phyloP scores from a whole-genome alignment of 23 tunicate species.

The Halocynthia roretzi region DNA sequence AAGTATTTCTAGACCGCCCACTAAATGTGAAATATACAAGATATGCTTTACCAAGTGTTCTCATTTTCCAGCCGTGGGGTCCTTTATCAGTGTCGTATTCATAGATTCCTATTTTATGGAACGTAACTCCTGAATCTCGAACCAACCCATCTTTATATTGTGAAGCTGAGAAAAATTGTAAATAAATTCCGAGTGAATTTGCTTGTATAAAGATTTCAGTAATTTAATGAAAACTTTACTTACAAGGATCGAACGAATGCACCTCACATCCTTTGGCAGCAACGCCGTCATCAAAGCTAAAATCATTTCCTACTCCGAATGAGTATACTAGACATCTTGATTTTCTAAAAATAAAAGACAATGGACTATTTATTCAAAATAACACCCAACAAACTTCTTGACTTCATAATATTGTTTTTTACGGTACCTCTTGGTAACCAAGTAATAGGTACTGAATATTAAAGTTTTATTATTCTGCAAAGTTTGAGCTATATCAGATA shows the following conservation, averaged over 20 bases:
- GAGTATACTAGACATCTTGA: slow-evolving; percentile 42
- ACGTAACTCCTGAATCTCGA: slow-evolving; percentile 37
- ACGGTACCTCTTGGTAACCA: too few species aligned
- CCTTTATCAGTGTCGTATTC: slow-evolving; percentile 28
- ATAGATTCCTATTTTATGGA: slow-evolving; percentile 47
- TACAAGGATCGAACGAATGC: slow-evolving; percentile 60
- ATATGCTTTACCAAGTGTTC: slow-evolving; percentile 35
- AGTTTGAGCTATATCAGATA: too few species aligned
- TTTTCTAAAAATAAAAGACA: too few species aligned
- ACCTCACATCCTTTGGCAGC: slow-evolving; percentile 56
- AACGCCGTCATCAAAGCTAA: slow-evolving; percentile 52
- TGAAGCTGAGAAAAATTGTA: too few species aligned
- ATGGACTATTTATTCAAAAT: too few species aligned
- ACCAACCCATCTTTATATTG: slow-evolving; percentile 15
- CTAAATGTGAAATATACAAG: background rate
- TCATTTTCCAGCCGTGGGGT: slow-evolving; percentile 52
- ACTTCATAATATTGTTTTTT: too few species aligned
- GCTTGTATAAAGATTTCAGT: background rate
- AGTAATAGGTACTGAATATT: too few species aligned
- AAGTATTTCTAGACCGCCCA: too few species aligned
- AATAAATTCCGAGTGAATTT: background rate
- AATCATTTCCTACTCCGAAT: slow-evolving; percentile 42
- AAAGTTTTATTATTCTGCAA: too few species aligned
- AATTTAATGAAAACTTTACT: slow-evolving; percentile 2
- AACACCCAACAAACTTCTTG: too few species aligned